Percentiles rank a stretch among this genome's conserved stretches.
Conservation (phyloP, 2,113 vertebrate species). For the Strix uralensis region DNA sequence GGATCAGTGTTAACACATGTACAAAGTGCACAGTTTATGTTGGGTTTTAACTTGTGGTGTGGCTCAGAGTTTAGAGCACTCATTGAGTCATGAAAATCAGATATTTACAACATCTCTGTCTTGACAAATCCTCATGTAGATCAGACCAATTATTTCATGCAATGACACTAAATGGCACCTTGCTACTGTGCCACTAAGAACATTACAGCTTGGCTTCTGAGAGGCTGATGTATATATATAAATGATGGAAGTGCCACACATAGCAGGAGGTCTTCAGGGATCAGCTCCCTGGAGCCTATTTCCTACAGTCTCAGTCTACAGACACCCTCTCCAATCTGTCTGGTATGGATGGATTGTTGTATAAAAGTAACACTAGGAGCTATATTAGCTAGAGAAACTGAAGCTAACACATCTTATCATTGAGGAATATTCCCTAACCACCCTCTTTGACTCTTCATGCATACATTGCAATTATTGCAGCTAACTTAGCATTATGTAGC, state of each 20-base stretch:
- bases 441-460: background rate
- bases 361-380: background rate
- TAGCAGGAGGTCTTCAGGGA: background rate
- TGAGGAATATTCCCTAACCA: background rate
- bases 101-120: background rate
- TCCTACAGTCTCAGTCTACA: background rate
- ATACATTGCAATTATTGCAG: background rate
- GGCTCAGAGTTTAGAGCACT: background rate
- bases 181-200: background rate
- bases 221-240: background rate
- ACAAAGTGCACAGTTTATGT: rapidly evolving
- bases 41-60: background rate
- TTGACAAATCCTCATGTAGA: background rate
- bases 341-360: background rate
- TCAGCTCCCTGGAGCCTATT: background rate
- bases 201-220: background rate
- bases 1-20: background rate
- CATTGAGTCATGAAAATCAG: background rate
- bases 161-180: background rate
- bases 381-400: background rate
- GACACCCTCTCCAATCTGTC: background rate
- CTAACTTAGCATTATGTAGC: background rate
- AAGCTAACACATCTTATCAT: background rate
- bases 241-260: background rate
- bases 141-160: background rate